Conservation (phyloP, 1,140 invertebrate genomes). For the Bradysia coprophila region DNA sequence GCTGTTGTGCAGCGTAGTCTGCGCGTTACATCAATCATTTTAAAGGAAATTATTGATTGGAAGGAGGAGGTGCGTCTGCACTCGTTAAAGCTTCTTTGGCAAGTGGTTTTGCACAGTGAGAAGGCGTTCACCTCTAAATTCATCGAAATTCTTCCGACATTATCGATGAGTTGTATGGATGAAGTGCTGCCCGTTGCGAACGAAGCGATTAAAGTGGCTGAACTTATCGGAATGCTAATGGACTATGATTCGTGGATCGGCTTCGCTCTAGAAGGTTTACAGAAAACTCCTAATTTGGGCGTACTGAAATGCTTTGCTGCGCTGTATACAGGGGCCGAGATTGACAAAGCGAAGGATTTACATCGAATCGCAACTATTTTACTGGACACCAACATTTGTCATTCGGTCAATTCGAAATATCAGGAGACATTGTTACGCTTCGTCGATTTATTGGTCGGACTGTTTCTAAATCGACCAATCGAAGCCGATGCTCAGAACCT, state of each 20-base stretch:
- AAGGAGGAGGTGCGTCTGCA: conserved; percentile 45
- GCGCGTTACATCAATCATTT: conserved; percentile 39
- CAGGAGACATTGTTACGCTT: conserved; percentile 15
- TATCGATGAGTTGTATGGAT: conserved; percentile 27
- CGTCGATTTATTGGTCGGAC: conserved; percentile 5
- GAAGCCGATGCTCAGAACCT: conserved; percentile 9
- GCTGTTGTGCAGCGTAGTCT: conserved; percentile 46
- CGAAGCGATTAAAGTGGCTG: conserved; percentile 15
- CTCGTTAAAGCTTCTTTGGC: conserved; percentile 48
- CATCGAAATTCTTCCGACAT: conserved; percentile 23
- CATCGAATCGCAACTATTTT: conserved; percentile 18
- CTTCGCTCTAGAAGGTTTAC: conserved; percentile 14
- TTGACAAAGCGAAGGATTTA: conserved; percentile 28
- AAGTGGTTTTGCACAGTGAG: conserved; percentile 48
- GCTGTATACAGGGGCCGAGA: conserved; percentile 35
- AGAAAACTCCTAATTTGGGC: conserved; percentile 14
- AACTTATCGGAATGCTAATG: conserved; percentile 16
- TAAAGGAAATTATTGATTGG: conserved; percentile 54
- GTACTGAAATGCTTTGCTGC: conserved; percentile 24
- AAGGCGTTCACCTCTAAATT: conserved; percentile 41
- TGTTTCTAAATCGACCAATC: background rate
- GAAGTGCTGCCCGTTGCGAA: conserved; percentile 7
- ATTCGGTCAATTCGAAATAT: conserved; percentile 11
- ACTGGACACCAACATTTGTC: conserved; percentile 17
- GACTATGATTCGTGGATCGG: conserved; percentile 16